Evolutionary conservation across 1,140 invertebrate genomes (phyloP).

Genomic region (Drosophila burlai): DNA sequence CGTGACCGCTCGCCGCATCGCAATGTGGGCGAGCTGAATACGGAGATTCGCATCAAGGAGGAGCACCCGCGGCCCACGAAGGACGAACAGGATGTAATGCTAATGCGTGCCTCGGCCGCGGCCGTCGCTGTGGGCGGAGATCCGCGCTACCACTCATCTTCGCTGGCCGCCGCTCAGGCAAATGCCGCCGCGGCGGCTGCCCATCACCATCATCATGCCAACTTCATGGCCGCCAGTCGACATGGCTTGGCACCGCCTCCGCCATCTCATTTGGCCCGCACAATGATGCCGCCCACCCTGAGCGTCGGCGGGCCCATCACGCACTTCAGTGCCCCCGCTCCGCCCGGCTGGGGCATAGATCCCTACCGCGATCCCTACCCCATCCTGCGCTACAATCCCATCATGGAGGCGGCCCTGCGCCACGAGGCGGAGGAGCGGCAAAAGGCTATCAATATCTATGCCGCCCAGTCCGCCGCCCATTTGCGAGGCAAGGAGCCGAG

Average conservation of each 20-base stretch:
- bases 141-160: constrained; percentile 83
- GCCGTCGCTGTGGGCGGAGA: constrained; percentile 67
- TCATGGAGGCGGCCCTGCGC: constrained; percentile 90
- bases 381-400: constrained; percentile 89
- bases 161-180: constrained; percentile 69
- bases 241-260: constrained; percentile 87
- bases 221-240: constrained; percentile 85
- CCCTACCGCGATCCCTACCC: constrained; percentile 89
- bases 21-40: constrained; percentile 86
- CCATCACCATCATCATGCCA: constrained; percentile 82
- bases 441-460: constrained; percentile 89
- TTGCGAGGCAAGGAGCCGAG: constrained; percentile 88
- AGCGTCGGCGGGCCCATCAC: constrained; percentile 86
- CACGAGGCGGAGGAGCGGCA: constrained; percentile 91
- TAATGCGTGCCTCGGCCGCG: constrained; percentile 76
- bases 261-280: constrained; percentile 86
- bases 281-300: constrained; percentile 86
- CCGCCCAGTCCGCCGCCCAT: constrained; percentile 87
- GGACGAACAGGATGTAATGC: constrained; percentile 87
- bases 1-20: constrained; percentile 90
- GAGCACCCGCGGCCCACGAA: constrained; percentile 86
- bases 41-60: constrained; percentile 88
- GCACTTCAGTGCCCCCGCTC: constrained; percentile 86
- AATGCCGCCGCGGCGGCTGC: constrained; percentile 72
- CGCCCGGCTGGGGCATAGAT: constrained; percentile 87